phyloP scores from a whole-genome alignment of 1,140 invertebrate genomes.

The Potamilus streckersoni region DNA sequence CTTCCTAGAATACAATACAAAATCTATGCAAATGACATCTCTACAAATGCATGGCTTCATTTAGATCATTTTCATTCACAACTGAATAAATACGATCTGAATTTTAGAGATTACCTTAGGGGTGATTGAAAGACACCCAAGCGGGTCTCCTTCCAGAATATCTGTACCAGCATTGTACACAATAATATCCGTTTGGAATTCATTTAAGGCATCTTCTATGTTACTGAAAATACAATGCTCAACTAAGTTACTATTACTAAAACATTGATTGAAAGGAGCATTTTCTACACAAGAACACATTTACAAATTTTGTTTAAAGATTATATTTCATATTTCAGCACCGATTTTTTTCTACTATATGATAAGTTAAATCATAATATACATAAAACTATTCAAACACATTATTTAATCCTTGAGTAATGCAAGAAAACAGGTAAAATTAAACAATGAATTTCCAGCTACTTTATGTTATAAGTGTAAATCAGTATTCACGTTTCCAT shows the following conservation, averaged over 20 bases:
- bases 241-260: neutral
- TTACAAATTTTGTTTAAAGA: neutral
- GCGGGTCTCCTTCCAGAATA: constrained; percentile 80
- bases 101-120: constrained; percentile 69
- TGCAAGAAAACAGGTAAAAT: neutral
- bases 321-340: neutral
- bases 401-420: neutral
- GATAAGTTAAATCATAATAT: too few species aligned
- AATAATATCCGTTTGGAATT: constrained; percentile 84
- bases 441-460: neutral
- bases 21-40: neutral
- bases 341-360: neutral
- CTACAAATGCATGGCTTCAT: neutral
- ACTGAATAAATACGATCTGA: neutral
- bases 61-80: neutral
- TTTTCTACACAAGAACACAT: neutral
- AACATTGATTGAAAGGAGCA: neutral
- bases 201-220: constrained; percentile 75
- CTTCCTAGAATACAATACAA: neutral
- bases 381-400: too few species aligned
- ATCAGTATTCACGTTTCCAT: neutral
- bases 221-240: constrained; percentile 57
- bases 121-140: constrained; percentile 79
- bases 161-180: constrained; percentile 93
- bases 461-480: neutral